phyloP scores from a whole-genome alignment of 2,797 vertebrate species.

The Uromys caudimaculatus region DNA sequence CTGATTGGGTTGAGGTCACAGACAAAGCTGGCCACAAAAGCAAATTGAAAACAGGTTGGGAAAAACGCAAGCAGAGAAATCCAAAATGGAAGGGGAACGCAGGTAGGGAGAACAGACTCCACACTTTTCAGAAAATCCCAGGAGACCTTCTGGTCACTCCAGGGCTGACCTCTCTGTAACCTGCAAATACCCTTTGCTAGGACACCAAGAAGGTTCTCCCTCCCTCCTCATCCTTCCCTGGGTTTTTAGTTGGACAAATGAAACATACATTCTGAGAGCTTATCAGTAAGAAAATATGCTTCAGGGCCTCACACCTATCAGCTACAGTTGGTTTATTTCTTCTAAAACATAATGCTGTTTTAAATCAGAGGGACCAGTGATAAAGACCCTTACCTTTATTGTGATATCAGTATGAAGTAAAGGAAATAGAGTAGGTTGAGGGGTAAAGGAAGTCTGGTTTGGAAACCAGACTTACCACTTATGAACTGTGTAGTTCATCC shows the following conservation, averaged over 20 bases:
- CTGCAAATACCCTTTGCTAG: neutral
- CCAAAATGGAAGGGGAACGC: slow-evolving; percentile 60
- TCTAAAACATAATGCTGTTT: neutral
- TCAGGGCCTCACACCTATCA: neutral
- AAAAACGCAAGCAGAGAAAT: slow-evolving; percentile 82
- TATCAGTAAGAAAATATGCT: neutral
- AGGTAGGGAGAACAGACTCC: slow-evolving; percentile 62
- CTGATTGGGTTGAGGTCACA: slow-evolving; percentile 86
- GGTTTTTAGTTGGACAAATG: neutral
- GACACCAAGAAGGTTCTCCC: too few species aligned
- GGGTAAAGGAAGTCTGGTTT: neutral
- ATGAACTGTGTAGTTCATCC: neutral
- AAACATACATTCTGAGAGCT: neutral
- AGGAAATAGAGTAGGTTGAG: neutral
- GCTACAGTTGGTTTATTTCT: neutral
- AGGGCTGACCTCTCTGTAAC: neutral
- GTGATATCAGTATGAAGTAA: accelerated
- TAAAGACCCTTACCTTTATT: too few species aligned
- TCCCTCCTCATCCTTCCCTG: neutral
- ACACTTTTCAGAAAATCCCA: neutral
- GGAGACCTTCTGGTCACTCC: neutral
- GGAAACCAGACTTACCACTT: neutral
- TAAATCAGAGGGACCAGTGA: neutral
- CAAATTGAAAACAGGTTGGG: slow-evolving; percentile 89
- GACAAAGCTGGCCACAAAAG: slow-evolving; percentile 84